Conservation (phyloP, 2,888 invertebrate species). For the Leptinotarsa juncta region DNA sequence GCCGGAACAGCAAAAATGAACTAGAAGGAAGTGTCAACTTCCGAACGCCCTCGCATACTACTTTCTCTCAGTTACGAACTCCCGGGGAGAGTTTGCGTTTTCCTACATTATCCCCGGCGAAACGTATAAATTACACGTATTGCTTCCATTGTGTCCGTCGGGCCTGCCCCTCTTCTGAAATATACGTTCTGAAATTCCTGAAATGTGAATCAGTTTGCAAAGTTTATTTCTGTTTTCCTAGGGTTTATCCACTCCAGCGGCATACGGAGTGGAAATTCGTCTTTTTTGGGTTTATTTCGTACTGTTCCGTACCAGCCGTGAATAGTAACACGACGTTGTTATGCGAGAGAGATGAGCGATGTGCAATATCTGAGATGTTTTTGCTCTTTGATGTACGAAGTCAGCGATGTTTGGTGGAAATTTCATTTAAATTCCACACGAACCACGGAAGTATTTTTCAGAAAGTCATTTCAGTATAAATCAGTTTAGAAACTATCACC, state of each 20-base stretch:
- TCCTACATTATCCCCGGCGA: slow-evolving; percentile 20
- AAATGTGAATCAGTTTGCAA: slow-evolving; percentile 12
- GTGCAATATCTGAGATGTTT: background rate
- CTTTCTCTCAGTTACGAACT: background rate
- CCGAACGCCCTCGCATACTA: background rate
- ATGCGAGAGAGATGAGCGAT: background rate
- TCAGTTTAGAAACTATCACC: no score
- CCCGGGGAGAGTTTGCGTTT: background rate
- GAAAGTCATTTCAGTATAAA: no score
- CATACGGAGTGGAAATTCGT: background rate
- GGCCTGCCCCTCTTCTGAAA: background rate
- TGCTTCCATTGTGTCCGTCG: slow-evolving; percentile 22
- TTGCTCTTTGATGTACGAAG: background rate
- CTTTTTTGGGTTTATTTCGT: background rate
- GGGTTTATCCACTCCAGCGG: background rate
- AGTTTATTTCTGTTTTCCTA: slow-evolving; percentile 2
- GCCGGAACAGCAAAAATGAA: background rate
- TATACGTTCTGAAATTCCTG: slow-evolving; percentile 1
- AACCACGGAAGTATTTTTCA: no score
- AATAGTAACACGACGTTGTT: background rate
- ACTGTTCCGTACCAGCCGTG: background rate
- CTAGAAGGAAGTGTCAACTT: background rate
- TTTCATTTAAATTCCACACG: no score
- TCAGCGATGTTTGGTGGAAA: no score
- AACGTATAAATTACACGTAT: slow-evolving; percentile 28